phyloP scores from a whole-genome alignment of 2,113 vertebrate species.

The Aptenodytes forsteri region DNA sequence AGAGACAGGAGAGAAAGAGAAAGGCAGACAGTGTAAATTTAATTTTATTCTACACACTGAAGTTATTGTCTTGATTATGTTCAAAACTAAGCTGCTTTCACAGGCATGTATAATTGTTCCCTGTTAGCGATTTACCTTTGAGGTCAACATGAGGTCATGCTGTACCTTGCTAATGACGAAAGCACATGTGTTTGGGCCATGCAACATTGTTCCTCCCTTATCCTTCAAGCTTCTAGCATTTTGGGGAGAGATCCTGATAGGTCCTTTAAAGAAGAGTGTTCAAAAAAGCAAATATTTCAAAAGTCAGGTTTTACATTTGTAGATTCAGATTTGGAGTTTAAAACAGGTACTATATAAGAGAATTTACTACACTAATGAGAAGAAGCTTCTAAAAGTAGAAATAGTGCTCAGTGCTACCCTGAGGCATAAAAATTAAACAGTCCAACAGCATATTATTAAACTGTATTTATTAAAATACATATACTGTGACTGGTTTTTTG shows the following conservation, averaged over 20 bases:
- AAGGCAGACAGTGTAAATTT: constrained; percentile 34
- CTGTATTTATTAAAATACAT: constrained; percentile 30
- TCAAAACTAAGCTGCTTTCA: constrained; percentile 55
- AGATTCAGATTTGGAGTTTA: constrained; percentile 58
- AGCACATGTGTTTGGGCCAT: constrained; percentile 69
- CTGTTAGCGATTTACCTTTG: constrained; percentile 63
- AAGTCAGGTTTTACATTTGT: constrained; percentile 68
- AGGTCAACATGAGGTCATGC: constrained; percentile 70
- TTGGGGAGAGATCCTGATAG: constrained; percentile 65
- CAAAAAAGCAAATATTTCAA: constrained; percentile 72
- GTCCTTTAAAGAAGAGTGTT: constrained; percentile 73
- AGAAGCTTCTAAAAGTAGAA: constrained; percentile 1
- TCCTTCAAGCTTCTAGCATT: constrained; percentile 70
- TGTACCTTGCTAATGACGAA: constrained; percentile 72
- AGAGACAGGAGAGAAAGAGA: constrained; percentile 46
- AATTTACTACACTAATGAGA: constrained; percentile 26
- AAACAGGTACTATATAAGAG: constrained; percentile 46
- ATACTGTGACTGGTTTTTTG: constrained; percentile 27
- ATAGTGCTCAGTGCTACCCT: not conserved
- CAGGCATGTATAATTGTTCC: constrained; percentile 53
- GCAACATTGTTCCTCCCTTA: constrained; percentile 70
- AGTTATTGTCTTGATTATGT: constrained; percentile 25
- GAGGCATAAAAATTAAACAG: constrained; percentile 42
- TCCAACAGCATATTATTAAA: constrained; percentile 49
- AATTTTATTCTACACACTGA: constrained; percentile 47